These are phyloP conservation scores for Ariolimax columbianus DNA, from an alignment of 2,888 invertebrate genomes.

Conservation along the genomic window DNA sequence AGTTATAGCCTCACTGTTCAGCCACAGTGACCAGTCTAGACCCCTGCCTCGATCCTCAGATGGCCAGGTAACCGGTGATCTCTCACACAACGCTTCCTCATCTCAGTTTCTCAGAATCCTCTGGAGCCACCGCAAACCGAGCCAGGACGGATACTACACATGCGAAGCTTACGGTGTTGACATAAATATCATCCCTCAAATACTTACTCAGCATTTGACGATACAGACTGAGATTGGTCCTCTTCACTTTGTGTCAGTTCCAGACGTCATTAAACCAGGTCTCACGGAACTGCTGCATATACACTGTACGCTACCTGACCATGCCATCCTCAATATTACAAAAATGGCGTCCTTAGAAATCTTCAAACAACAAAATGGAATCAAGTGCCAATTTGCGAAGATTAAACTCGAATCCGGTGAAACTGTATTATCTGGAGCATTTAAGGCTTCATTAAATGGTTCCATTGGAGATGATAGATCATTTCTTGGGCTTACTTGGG, in stretches of 20 bases:
- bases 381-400: neutral
- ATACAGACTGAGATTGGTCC: neutral
- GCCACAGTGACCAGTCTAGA: neutral
- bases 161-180: constrained; percentile 23
- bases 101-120: neutral
- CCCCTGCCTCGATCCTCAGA: neutral
- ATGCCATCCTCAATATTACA: neutral
- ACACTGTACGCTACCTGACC: neutral
- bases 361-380: neutral
- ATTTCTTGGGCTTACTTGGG: constrained; percentile 4
- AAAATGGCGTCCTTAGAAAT: constrained; percentile 5
- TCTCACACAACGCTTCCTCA: neutral
- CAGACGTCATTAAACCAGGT: neutral
- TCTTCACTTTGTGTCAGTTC: neutral
- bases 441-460: neutral
- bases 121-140: neutral
- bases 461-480: neutral
- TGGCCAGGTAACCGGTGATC: neutral
- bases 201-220: neutral
- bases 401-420: neutral
- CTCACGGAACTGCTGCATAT: neutral
- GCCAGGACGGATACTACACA: neutral
- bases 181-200: neutral
- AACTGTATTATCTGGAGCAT: neutral
- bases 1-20: constrained; percentile 12